These are phyloP conservation scores for Andrena fulva DNA, from an alignment of 2,888 invertebrate genomes.

Conservation along the genomic window DNA sequence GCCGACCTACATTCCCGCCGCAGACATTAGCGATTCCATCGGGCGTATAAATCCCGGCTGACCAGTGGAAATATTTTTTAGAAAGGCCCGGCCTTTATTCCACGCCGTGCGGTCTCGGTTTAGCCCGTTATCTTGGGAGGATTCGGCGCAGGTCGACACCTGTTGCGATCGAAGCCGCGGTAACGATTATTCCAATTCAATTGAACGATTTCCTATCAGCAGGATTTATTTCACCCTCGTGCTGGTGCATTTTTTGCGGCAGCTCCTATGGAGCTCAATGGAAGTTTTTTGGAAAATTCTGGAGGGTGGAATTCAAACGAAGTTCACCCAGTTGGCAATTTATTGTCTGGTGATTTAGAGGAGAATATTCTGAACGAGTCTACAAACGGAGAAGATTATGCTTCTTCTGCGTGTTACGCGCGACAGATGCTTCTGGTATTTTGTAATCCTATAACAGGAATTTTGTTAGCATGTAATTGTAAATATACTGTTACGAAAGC, in stretches of 20 bases:
- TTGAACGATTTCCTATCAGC: slow-evolving; percentile 1
- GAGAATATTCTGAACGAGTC: not conserved
- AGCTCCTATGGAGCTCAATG: not conserved
- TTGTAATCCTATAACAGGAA: too few species aligned
- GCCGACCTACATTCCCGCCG: slow-evolving; percentile 41
- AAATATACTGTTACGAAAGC: too few species aligned
- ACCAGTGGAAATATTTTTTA: slow-evolving; percentile 12
- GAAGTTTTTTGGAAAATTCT: not conserved
- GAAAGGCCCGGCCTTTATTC: not conserved
- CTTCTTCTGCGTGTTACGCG: too few species aligned
- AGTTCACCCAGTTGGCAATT: not conserved
- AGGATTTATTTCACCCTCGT: not conserved
- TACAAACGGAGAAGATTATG: too few species aligned
- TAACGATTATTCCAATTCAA: slow-evolving; percentile 24
- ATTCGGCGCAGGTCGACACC: slow-evolving; percentile 30
- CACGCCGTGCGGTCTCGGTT: not conserved
- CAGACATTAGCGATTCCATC: slow-evolving; percentile 47
- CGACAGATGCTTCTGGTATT: too few species aligned
- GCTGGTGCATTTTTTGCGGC: not conserved
- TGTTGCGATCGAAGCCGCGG: slow-evolving; percentile 46
- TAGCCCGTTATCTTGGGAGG: slow-evolving; percentile 13
- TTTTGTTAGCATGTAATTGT: too few species aligned
- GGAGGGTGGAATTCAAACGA: not conserved
- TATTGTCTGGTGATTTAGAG: not conserved
- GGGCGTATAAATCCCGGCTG: slow-evolving; percentile 32